phyloP scores from a whole-genome alignment of 2,797 vertebrate species.

The Cryptoprocta ferox region DNA sequence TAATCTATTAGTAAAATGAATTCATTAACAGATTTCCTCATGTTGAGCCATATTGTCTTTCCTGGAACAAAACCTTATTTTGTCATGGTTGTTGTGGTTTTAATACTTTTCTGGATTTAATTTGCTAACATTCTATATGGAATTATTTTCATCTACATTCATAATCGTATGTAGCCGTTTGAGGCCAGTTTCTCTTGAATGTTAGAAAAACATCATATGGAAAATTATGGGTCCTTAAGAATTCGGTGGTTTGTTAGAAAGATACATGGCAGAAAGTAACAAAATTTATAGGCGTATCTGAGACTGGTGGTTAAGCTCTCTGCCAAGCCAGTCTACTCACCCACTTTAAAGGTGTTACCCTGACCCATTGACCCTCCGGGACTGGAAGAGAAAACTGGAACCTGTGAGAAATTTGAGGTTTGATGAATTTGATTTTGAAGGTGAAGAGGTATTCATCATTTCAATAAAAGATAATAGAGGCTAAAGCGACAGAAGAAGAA shows the following conservation, averaged over 20 bases:
- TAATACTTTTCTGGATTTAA: conserved; percentile 16
- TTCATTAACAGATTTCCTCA: conserved; percentile 3
- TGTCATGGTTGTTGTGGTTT: background rate
- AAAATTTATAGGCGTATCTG: background rate
- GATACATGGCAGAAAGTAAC: background rate
- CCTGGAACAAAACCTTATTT: background rate
- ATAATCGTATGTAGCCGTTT: background rate
- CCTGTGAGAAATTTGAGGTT: background rate
- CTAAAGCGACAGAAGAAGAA: background rate
- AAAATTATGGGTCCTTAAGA: background rate
- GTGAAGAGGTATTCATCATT: background rate
- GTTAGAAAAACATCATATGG: background rate
- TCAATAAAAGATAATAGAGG: conserved; percentile 1
- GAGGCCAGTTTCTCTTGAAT: background rate
- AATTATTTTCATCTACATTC: background rate
- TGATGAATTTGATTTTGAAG: background rate
- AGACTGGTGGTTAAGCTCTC: background rate
- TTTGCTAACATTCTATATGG: conserved; percentile 15
- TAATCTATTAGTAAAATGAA: conserved; percentile 47
- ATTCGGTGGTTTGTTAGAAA: conserved; percentile 31
- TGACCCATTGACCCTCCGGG: background rate
- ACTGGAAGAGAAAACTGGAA: background rate
- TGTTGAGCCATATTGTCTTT: background rate
- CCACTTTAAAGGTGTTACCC: background rate
- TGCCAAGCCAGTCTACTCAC: background rate